Percentiles rank a stretch among this genome's conserved stretches.
Evolutionary conservation across 2,797 vertebrate species (phyloP).

Genomic region (Enteromius trimaculatus): DNA sequence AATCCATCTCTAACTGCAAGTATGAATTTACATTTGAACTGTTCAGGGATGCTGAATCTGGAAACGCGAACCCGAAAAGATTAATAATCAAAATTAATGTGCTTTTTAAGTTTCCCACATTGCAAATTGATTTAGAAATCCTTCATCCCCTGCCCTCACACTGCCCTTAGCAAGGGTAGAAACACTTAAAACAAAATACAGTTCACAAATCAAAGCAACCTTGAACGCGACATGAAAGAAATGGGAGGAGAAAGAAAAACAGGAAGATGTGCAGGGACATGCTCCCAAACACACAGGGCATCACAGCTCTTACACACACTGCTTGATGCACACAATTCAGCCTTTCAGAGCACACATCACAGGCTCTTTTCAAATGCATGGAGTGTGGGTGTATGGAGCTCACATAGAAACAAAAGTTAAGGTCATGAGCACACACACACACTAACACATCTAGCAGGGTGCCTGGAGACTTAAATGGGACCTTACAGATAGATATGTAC

Average conservation of each 20-base stretch:
- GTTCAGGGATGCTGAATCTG: background rate
- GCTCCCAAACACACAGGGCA: conserved; percentile 25
- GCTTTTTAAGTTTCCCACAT: background rate
- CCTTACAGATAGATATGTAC: background rate
- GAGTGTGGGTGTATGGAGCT: conserved; percentile 39
- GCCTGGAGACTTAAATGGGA: background rate
- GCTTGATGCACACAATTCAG: conserved; percentile 36
- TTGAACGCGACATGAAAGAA: conserved; percentile 37
- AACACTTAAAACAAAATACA: conserved; percentile 31
- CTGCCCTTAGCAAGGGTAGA: conserved; percentile 23
- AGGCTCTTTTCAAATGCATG: conserved; percentile 32
- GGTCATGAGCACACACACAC: conserved; percentile 33
- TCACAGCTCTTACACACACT: conserved; percentile 17
- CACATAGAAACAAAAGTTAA: conserved; percentile 41
- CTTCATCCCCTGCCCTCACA: background rate
- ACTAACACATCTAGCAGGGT: conserved; percentile 12
- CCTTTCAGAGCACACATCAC: conserved; percentile 30
- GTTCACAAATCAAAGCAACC: conserved; percentile 41
- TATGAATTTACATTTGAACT: conserved; percentile 18
- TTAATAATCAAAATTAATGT: background rate
- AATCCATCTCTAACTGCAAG: conserved; percentile 27
- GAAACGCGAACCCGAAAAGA: background rate
- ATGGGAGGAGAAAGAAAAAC: conserved; percentile 52
- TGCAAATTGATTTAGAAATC: background rate
- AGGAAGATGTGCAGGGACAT: conserved; percentile 31